These are phyloP conservation scores for Bergia puertoricense DNA, from an alignment of 92 coral and sea anemone species.

Conservation along the genomic window DNA sequence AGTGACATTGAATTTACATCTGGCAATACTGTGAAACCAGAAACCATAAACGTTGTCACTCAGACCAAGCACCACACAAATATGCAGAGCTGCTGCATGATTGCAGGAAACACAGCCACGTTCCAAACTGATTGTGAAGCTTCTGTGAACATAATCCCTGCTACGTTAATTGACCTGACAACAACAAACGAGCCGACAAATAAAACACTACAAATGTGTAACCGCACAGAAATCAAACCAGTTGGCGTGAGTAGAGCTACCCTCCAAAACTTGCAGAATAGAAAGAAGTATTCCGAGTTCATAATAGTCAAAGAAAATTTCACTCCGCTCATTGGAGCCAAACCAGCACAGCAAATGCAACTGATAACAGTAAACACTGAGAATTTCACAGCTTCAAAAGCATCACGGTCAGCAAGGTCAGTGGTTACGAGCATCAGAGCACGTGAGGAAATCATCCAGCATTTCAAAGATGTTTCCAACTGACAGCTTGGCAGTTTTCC, in stretches of 20 bases:
- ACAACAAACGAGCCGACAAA: too few species aligned
- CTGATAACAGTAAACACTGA: too few species aligned
- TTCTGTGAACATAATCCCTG: constrained; percentile 28
- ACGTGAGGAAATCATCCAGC: not conserved
- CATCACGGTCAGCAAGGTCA: constrained; percentile 5
- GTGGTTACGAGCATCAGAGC: constrained; percentile 2
- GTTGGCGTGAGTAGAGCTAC: not conserved
- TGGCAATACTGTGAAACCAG: constrained; percentile 24
- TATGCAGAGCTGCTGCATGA: constrained; percentile 39
- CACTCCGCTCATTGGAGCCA: too few species aligned
- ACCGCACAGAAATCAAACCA: too few species aligned
- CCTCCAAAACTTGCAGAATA: constrained; percentile 51
- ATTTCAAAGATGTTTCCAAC: constrained; percentile 49
- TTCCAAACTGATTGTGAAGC: constrained; percentile 64
- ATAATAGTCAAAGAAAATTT: too few species aligned
- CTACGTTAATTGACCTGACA: not conserved
- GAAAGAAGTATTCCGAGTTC: constrained; percentile 20
- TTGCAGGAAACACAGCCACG: constrained; percentile 28
- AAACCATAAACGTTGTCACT: not conserved
- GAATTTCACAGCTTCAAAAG: too few species aligned
- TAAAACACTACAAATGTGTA: too few species aligned
- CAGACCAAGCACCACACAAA: constrained; percentile 24
- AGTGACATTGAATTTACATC: constrained; percentile 44
- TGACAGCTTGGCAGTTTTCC: too few species aligned
- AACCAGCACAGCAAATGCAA: too few species aligned